A percentile compares a stretch with the other conserved stretches of the same genome.
Conservation (phyloP, 1,140 invertebrate genomes). For the Marisa cornuarietis region DNA sequence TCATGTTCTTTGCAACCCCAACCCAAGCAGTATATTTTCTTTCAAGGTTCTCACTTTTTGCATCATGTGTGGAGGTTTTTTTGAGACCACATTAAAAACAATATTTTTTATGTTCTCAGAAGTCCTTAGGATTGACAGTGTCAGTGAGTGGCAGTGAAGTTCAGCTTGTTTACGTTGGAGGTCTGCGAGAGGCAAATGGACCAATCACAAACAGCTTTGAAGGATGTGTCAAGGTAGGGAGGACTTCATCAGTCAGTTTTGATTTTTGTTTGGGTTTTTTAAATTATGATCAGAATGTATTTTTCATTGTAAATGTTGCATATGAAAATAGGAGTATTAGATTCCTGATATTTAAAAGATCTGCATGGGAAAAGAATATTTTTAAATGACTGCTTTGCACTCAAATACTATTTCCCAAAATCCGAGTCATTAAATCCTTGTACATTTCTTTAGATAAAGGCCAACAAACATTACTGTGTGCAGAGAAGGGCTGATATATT, state of each 20-base stretch:
- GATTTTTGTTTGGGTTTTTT: background rate
- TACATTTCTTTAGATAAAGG: too few relatives aligned
- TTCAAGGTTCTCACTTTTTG: background rate
- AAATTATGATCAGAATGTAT: background rate
- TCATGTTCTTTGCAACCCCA: too few relatives aligned
- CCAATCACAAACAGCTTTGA: constrained; percentile 44
- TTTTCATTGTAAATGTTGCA: background rate
- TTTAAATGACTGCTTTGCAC: too few relatives aligned
- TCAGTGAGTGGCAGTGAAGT: constrained; percentile 39
- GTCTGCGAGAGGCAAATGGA: constrained; percentile 31
- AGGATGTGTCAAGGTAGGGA: constrained; percentile 58
- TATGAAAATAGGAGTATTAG: too few relatives aligned
- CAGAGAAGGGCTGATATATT: too few relatives aligned
- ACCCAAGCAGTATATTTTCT: background rate
- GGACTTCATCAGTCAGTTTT: background rate
- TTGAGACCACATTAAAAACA: too few relatives aligned
- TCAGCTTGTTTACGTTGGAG: constrained; percentile 52
- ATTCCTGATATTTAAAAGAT: too few relatives aligned
- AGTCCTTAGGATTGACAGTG: constrained; percentile 23
- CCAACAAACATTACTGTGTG: too few relatives aligned
- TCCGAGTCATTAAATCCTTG: too few relatives aligned
- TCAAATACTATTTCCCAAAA: too few relatives aligned
- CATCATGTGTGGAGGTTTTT: background rate
- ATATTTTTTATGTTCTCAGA: constrained; percentile 27
- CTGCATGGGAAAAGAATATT: too few relatives aligned